phyloP scores from a whole-genome alignment of 2,113 vertebrate species.

The Dissostichus mawsoni region DNA sequence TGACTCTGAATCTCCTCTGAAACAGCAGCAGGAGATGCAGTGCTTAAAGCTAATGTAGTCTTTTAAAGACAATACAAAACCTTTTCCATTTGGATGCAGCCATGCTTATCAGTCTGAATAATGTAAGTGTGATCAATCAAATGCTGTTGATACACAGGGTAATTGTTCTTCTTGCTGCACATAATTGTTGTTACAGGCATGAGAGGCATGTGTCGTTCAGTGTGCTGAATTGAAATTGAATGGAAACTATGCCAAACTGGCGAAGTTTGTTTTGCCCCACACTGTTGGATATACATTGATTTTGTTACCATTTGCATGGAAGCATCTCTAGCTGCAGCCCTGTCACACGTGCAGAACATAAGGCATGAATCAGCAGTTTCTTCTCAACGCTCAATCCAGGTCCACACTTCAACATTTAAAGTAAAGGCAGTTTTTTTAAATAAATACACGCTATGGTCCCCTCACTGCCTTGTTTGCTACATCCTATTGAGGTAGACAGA shows the following conservation, averaged over 20 bases:
- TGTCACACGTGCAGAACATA: slow-evolving; percentile 46
- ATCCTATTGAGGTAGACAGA: slow-evolving; percentile 77
- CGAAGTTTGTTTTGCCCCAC: too few relatives aligned
- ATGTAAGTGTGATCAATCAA: not conserved
- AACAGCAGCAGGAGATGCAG: not conserved
- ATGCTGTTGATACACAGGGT: too few relatives aligned
- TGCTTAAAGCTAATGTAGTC: not conserved
- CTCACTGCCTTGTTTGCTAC: slow-evolving; percentile 59
- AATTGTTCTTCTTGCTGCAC: not conserved
- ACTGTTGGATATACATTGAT: not conserved
- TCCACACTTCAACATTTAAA: slow-evolving; percentile 56
- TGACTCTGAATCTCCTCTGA: not conserved
- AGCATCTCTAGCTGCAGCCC: slow-evolving; percentile 48
- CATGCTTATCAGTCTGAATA: not conserved
- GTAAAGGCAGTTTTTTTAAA: slow-evolving; percentile 77
- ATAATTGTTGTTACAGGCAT: rapidly evolving
- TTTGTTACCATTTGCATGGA: not conserved
- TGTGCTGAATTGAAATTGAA: not conserved
- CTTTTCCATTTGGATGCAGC: not conserved
- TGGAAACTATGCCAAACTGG: not conserved
- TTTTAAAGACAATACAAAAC: not conserved
- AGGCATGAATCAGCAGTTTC: slow-evolving; percentile 27
- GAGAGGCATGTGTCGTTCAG: not conserved
- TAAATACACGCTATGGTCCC: slow-evolving; percentile 56
- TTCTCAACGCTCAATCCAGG: slow-evolving; percentile 24